A percentile compares a stretch with the other conserved stretches of the same genome.
Evolutionary conservation across 1,140 invertebrate genomes (phyloP).

Genomic region (Cyclargus thomasi): DNA sequence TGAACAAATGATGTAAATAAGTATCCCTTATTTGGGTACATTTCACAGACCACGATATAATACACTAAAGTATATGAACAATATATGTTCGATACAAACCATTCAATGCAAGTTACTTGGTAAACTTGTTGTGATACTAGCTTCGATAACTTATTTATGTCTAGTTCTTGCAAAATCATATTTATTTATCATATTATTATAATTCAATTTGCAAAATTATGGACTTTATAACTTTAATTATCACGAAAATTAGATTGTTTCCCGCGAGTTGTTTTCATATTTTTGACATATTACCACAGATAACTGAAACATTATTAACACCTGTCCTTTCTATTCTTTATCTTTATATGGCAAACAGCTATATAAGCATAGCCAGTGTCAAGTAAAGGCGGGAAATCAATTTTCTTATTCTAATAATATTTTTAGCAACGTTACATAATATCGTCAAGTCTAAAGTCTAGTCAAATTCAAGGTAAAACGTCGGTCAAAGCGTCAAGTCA

Average conservation of each 20-base stretch:
- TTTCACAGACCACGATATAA: not conserved
- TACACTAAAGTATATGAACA: not conserved
- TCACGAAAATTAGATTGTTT: not conserved
- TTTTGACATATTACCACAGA: not conserved
- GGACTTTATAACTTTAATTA: slow-evolving; percentile 7
- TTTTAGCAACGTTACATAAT: too few relatives aligned
- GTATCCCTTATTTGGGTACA: not conserved
- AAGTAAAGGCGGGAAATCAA: too few relatives aligned
- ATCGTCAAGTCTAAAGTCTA: too few relatives aligned
- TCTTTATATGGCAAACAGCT: too few relatives aligned
- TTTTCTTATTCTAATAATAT: too few relatives aligned
- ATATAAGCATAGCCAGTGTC: too few relatives aligned
- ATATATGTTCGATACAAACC: slow-evolving; percentile 31
- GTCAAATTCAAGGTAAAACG: too few relatives aligned
- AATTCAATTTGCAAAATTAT: not conserved
- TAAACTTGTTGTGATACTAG: slow-evolving; percentile 36
- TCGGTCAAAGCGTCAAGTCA: too few relatives aligned
- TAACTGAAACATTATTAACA: too few relatives aligned
- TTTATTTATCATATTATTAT: slow-evolving; percentile 11
- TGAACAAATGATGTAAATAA: not conserved
- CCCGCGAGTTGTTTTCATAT: not conserved
- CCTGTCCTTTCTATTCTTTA: too few relatives aligned
- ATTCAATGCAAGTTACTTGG: slow-evolving; percentile 49
- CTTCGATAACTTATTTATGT: slow-evolving; percentile 34
- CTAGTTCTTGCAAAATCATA: slow-evolving; percentile 37